phyloP scores from a whole-genome alignment of 1,140 invertebrate species.

The Drosophila parvula region DNA sequence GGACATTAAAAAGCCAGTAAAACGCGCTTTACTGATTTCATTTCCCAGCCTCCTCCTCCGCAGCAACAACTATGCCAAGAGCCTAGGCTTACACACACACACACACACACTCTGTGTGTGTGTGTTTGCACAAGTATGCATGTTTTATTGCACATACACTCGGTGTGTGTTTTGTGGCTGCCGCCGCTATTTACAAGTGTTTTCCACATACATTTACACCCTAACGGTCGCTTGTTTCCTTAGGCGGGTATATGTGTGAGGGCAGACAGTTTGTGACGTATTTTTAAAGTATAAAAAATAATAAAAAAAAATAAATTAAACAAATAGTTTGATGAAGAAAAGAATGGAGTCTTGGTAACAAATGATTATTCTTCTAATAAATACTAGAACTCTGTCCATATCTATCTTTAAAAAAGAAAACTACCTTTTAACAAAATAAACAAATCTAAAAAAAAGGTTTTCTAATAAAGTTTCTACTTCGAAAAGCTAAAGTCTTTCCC shows the following conservation, averaged over 20 bases:
- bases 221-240: neutral
- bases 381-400: no score
- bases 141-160: conserved; percentile 77
- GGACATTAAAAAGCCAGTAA: conserved; percentile 80
- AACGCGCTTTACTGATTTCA: conserved; percentile 79
- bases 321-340: no score
- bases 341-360: no score
- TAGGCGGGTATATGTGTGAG: neutral
- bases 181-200: conserved; percentile 77
- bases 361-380: no score
- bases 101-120: neutral
- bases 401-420: no score
- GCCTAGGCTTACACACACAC: conserved; percentile 55
- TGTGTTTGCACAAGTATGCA: conserved; percentile 70
- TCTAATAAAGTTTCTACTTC: neutral
- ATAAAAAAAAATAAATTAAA: neutral
- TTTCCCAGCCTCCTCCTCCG: conserved; percentile 40
- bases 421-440: neutral
- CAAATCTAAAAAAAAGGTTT: neutral
- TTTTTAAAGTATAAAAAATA: neutral
- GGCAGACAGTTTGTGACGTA: neutral
- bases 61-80: conserved; percentile 17
- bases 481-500: no score
- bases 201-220: conserved; percentile 47
- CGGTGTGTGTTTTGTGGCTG: conserved; percentile 73